phyloP scores from a whole-genome alignment of 1,140 invertebrate genomes.

The Drosophila yakuba region DNA sequence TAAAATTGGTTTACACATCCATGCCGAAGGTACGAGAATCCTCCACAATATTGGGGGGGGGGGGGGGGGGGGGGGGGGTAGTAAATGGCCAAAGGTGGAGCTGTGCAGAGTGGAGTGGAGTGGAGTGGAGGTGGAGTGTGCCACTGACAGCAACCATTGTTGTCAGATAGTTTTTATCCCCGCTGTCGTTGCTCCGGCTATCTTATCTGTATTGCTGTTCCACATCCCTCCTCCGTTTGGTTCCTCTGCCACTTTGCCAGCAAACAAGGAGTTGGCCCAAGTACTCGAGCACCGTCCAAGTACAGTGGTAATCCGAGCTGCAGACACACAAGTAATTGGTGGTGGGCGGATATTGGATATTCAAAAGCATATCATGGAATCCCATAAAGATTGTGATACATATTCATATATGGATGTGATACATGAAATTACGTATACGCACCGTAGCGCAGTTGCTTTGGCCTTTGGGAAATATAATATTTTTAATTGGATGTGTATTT shows the following conservation, averaged over 20 bases:
- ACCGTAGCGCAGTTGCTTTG: not conserved
- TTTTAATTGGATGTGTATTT: too few relatives aligned
- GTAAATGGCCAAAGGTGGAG: not conserved
- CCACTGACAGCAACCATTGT: constrained; percentile 53
- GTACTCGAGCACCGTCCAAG: constrained; percentile 22
- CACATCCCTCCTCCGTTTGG: constrained; percentile 29
- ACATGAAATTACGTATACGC: not conserved
- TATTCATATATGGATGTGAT: not conserved
- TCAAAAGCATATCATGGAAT: not conserved
- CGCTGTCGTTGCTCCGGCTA: not conserved
- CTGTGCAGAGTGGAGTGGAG: constrained; percentile 7
- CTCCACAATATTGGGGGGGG: not conserved
- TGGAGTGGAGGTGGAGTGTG: constrained; percentile 25
- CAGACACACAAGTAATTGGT: not conserved
- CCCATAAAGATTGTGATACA: not conserved
- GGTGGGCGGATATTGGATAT: not conserved
- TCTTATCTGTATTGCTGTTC: constrained; percentile 45
- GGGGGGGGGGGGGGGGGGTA: too few relatives aligned
- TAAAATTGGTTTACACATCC: constrained; percentile 73
- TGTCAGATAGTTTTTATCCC: constrained; percentile 41
- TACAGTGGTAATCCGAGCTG: constrained; percentile 39
- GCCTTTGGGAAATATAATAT: not conserved
- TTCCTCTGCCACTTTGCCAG: constrained; percentile 57
- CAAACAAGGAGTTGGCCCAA: constrained; percentile 53
- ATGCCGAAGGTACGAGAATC: not conserved